phyloP scores from a whole-genome alignment of 2,113 vertebrate species.

The Oreotrochilus melanogaster region DNA sequence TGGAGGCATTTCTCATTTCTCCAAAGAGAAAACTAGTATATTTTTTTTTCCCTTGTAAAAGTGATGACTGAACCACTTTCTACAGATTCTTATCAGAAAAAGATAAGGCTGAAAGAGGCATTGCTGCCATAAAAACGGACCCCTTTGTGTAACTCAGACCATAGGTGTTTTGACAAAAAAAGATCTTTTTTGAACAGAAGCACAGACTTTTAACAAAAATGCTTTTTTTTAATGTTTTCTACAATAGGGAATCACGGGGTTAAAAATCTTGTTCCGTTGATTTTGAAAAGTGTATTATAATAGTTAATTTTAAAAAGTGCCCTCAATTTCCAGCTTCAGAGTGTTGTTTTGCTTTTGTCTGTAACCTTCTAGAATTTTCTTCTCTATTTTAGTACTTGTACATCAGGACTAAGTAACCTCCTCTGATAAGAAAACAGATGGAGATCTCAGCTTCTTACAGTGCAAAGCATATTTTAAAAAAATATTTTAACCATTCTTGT shows the following conservation, averaged over 20 bases:
- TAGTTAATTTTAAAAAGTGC: neutral
- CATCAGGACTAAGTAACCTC: neutral
- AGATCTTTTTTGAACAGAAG: neutral
- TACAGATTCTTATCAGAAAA: slow-evolving; percentile 10
- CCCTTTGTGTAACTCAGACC: neutral
- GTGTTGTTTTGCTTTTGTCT: neutral
- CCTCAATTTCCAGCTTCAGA: slow-evolving; percentile 22
- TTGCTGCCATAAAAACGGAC: slow-evolving; percentile 3
- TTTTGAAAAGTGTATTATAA: neutral
- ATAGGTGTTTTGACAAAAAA: neutral
- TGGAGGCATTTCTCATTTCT: neutral
- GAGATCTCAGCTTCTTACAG: slow-evolving; percentile 26
- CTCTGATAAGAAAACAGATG: slow-evolving; percentile 60
- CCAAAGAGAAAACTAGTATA: neutral
- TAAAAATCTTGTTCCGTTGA: neutral
- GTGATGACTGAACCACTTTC: neutral
- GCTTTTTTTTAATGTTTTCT: neutral
- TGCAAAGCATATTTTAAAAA: neutral
- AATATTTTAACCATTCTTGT: neutral
- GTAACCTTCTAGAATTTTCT: slow-evolving; percentile 30
- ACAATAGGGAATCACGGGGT: neutral
- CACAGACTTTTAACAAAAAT: neutral
- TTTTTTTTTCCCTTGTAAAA: neutral
- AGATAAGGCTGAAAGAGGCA: neutral
- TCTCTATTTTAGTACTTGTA: slow-evolving; percentile 30